phyloP scores from a whole-genome alignment of 2,888 invertebrate genomes.

The Eristalinus aeneus region DNA sequence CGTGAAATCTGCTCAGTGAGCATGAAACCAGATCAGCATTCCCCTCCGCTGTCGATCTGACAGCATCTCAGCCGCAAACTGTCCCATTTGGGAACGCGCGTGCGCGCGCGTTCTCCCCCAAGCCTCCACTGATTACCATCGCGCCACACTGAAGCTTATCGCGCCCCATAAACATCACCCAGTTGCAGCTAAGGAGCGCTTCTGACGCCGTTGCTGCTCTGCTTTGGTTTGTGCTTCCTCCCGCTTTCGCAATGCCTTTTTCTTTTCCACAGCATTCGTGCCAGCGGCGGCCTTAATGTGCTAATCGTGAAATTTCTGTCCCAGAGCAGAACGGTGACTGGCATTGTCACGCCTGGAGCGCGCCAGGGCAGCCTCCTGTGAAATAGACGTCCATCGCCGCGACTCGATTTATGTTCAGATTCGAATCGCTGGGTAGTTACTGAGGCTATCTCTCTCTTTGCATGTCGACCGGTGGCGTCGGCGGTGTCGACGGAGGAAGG shows the following conservation, averaged over 20 bases:
- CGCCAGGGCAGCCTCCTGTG: slow-evolving; percentile 44
- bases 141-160: slow-evolving; percentile 60
- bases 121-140: slow-evolving; percentile 66
- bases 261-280: not conserved
- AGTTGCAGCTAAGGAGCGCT: slow-evolving; percentile 49
- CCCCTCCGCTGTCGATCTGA: slow-evolving; percentile 24
- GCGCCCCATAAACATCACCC: slow-evolving; percentile 63
- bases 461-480: slow-evolving; percentile 58
- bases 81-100: slow-evolving; percentile 64
- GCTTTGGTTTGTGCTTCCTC: slow-evolving; percentile 7
- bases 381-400: slow-evolving; percentile 54
- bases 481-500: not conserved
- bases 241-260: not conserved
- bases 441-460: slow-evolving; percentile 55
- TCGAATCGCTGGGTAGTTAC: slow-evolving; percentile 64
- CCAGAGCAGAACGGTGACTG: slow-evolving; percentile 40
- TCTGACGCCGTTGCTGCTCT: slow-evolving; percentile 31
- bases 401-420: slow-evolving; percentile 63
- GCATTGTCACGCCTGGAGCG: slow-evolving; percentile 67
- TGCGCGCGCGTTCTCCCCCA: slow-evolving; percentile 26
- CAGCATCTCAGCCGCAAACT: slow-evolving; percentile 59
- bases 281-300: slow-evolving; percentile 47
- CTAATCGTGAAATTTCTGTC: slow-evolving; percentile 69
- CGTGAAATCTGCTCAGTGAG: slow-evolving; percentile 55
- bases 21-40: slow-evolving; percentile 34